Evolutionary conservation across 1,140 invertebrate species (phyloP).

Genomic region (Eubasilissa regina): DNA sequence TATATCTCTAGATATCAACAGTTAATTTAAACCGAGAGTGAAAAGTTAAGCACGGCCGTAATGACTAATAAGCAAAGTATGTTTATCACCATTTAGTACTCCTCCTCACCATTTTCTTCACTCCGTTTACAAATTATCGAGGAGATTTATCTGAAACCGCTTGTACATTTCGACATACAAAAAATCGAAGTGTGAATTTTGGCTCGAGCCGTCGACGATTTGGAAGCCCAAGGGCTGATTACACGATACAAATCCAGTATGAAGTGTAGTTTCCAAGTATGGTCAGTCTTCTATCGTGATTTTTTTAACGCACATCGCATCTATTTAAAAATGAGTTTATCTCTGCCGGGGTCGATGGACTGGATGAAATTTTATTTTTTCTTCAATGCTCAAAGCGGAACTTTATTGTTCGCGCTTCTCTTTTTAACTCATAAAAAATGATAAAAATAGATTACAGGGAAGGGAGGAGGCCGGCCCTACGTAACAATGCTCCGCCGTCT

Average conservation of each 20-base stretch:
- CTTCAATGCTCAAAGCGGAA: constrained; percentile 3
- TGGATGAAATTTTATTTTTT: constrained; percentile 34
- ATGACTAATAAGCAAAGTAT: no score
- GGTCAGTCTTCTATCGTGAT: constrained; percentile 9
- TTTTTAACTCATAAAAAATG: constrained; percentile 31
- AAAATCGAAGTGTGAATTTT: constrained; percentile 55
- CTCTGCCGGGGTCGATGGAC: constrained; percentile 25
- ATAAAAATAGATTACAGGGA: constrained; percentile 30
- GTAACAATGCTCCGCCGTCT: constrained; percentile 21
- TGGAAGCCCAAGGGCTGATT: constrained; percentile 44
- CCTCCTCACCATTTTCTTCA: neutral
- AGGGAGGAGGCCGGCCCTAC: neutral
- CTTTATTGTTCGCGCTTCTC: constrained; percentile 28
- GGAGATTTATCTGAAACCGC: constrained; percentile 13
- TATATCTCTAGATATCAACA: no score
- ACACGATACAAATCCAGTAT: constrained; percentile 30
- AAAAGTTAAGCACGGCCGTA: no score
- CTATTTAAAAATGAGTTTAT: constrained; percentile 16
- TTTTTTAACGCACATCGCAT: neutral
- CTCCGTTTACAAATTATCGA: constrained; percentile 19
- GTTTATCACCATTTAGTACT: neutral
- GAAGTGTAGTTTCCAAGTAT: constrained; percentile 13
- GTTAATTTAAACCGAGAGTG: no score
- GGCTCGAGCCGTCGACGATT: constrained; percentile 41
- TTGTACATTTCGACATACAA: constrained; percentile 11